Base-by-base conservation (phyloP, 2,888 invertebrate species). In the Diarsia dahlii region DNA sequence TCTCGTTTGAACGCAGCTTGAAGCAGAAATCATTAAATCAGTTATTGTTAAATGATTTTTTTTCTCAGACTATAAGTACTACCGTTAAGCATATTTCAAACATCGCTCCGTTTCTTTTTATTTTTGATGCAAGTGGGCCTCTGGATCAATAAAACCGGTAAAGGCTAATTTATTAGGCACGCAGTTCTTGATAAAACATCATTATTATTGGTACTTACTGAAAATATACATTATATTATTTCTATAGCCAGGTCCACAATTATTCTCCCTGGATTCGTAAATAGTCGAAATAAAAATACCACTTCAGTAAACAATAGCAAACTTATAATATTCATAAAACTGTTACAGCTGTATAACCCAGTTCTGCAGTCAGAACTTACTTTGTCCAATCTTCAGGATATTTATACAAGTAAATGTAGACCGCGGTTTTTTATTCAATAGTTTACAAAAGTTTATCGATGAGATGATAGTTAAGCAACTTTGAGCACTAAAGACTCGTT, bases 401-500 rank as follows among this genome's bases (percentile, higher is more conserved):
- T 79, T 68, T 68, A 48, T 85, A 76, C 75, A 77, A 76, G 69
- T 82, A 72, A 79, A 80, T 74, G 34, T 75, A 79, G 58, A 75
- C 28, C 67, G 15, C 66, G 66, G 76, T 74, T 58, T 73, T 63
- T 79, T 80, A 62, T 80, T 65, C 58, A 66, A 73, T 76, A 77
- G 67, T 77, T 75, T 76, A 74, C 64, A 28, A 12, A 74, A 72
- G 71, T 85, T 81, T 76, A 70, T 58, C 63, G 86, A 81, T 66
- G 71, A 58, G 71, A 46, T 58, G 6, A 64, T 74, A 76, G 63
- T 86, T 86, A 86, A 1, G 89, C 74, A 75, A 94, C 91, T 91
- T 93, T 94, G 0, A 97, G 84, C 3, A 97, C 95, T 39, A 96
- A 87, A 54, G 96, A 90, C 89, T 97, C 97, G 56, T 90, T 92